Conservation (phyloP, 2,797 vertebrate genomes). For the Enteromius paludinosus region DNA sequence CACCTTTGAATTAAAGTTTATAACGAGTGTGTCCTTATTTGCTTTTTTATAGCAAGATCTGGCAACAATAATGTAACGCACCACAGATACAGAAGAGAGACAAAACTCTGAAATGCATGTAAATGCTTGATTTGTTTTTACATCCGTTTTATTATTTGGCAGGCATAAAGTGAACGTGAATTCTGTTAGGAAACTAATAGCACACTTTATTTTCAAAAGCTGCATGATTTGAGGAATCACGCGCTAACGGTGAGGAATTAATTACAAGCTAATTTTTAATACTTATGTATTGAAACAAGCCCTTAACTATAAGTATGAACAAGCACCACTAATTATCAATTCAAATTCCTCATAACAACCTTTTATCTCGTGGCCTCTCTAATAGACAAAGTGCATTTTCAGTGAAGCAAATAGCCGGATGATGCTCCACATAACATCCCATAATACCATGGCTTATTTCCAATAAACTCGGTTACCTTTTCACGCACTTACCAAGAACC, state of each 20-base stretch:
- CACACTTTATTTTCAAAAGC: neutral
- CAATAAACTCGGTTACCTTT: slow-evolving; percentile 36
- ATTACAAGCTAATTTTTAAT: neutral
- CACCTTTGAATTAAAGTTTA: neutral
- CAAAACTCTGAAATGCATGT: neutral
- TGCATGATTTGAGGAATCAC: neutral
- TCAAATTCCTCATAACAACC: slow-evolving; percentile 16
- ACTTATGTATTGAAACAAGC: neutral
- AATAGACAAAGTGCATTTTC: slow-evolving; percentile 6
- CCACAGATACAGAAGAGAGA: neutral
- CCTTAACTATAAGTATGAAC: neutral
- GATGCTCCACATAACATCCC: slow-evolving; percentile 17
- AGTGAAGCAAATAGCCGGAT: neutral
- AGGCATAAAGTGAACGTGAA: neutral
- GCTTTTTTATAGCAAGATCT: neutral
- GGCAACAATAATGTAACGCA: neutral
- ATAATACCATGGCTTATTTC: slow-evolving; percentile 25
- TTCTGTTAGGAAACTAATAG: neutral
- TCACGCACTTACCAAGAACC: slow-evolving; percentile 24
- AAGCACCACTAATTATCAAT: neutral
- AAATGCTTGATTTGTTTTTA: too few species aligned
- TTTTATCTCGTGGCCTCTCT: neutral
- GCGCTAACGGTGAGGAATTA: neutral
- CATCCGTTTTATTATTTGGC: too few species aligned
- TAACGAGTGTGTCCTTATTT: neutral